Percentiles rank a stretch among this genome's conserved stretches.
These are phyloP conservation scores for Andricus grossulariae DNA, from an alignment of 1,140 invertebrate species.

Conservation along the genomic window DNA sequence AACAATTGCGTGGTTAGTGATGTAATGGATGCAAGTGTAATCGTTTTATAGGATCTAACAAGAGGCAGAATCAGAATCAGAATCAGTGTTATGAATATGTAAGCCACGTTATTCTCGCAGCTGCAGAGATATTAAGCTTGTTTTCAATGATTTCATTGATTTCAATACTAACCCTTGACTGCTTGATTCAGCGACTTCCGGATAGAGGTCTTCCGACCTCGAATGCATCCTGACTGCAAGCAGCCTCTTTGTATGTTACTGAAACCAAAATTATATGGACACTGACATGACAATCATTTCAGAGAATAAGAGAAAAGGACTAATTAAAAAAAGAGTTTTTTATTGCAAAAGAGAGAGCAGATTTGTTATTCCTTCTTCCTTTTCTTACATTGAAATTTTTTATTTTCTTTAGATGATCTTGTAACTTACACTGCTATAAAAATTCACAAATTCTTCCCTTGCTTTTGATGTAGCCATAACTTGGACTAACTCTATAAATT, in stretches of 20 bases:
- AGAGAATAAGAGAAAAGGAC: no score
- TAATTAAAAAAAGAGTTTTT: no score
- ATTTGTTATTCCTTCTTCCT: no score
- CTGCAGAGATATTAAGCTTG: slow-evolving; percentile 5
- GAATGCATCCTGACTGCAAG: slow-evolving; percentile 39
- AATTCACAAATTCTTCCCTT: no score
- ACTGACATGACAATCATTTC: no score
- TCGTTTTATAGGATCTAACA: slow-evolving; percentile 22
- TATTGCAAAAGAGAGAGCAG: no score
- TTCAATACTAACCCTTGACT: slow-evolving; percentile 34
- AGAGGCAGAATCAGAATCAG: slow-evolving; percentile 6
- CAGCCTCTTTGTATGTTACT: slow-evolving; percentile 15
- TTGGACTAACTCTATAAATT: no score
- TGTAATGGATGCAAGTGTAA: neutral
- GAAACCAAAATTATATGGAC: neutral
- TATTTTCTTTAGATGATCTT: no score
- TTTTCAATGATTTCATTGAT: neutral
- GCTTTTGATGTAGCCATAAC: no score
- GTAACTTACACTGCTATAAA: no score
- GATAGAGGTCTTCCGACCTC: slow-evolving; percentile 34
- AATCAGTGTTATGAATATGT: neutral
- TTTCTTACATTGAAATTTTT: no score
- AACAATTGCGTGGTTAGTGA: neutral
- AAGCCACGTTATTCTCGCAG: neutral
- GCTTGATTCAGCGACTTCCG: slow-evolving; percentile 39